Percentiles rank a stretch among this genome's conserved stretches.
These are phyloP conservation scores for Hyposmocoma kahamanoa DNA, from an alignment of 1,140 invertebrate species.

Conservation along the genomic window DNA sequence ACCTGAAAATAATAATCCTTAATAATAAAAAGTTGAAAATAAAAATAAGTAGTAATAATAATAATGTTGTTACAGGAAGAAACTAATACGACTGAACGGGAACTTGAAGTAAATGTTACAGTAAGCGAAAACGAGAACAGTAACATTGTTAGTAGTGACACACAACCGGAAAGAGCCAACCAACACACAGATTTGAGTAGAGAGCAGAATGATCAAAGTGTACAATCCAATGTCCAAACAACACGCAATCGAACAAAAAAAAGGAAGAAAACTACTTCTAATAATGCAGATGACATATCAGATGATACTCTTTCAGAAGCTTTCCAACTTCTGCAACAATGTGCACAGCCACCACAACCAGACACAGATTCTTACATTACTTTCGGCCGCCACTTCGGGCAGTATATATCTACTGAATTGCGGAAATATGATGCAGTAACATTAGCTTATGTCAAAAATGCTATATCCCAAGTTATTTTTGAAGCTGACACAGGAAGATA, in stretches of 20 bases:
- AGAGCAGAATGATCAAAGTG: constrained; percentile 7
- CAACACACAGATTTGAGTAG: constrained; percentile 11
- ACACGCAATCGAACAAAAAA: too few relatives aligned
- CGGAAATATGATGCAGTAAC: too few relatives aligned
- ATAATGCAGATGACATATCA: constrained; percentile 14
- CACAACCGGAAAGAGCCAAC: constrained; percentile 10
- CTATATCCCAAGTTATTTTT: too few relatives aligned
- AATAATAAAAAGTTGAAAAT: constrained; percentile 15
- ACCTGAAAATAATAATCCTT: constrained; percentile 1
- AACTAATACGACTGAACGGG: constrained; percentile 16
- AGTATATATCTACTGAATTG: too few relatives aligned
- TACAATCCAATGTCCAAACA: too few relatives aligned
- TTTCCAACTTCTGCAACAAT: constrained; percentile 15
- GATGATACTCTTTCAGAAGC: constrained; percentile 16
- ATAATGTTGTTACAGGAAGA: background rate
- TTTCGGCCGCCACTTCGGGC: too few relatives aligned
- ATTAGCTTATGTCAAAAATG: too few relatives aligned
- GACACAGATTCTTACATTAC: too few relatives aligned
- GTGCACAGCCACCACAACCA: constrained; percentile 15
- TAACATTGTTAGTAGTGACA: constrained; percentile 4
- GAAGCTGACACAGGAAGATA: too few relatives aligned
- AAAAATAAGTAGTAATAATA: constrained; percentile 15
- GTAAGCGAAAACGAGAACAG: constrained; percentile 10
- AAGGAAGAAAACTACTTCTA: constrained; percentile 12
- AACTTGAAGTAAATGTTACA: constrained; percentile 14